Conservation (phyloP, 2,888 invertebrate genomes). For the Ecliptopera silaceata region DNA sequence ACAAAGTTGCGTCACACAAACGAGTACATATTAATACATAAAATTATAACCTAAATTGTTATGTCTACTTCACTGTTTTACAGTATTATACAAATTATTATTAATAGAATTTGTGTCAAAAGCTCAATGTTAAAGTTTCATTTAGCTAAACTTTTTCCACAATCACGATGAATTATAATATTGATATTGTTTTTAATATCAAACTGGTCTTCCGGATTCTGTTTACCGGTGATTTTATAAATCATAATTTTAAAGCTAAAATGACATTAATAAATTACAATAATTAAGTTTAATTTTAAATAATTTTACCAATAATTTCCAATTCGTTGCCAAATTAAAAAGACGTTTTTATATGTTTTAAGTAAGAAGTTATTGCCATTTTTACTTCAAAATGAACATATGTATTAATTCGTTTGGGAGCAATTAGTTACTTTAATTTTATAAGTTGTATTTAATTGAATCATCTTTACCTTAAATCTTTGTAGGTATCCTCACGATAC, state of each 20-base stretch:
- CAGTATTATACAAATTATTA: slow-evolving; percentile 68
- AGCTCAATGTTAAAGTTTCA: slow-evolving; percentile 66
- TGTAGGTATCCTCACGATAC: slow-evolving; percentile 5
- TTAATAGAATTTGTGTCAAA: slow-evolving; percentile 67
- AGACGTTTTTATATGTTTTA: slow-evolving; percentile 35
- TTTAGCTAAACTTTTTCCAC: slow-evolving; percentile 7
- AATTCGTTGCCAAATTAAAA: slow-evolving; percentile 39
- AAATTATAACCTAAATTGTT: slow-evolving; percentile 43
- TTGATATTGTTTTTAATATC: slow-evolving; percentile 17
- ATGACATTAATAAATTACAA: slow-evolving; percentile 24
- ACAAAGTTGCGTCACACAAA: slow-evolving; percentile 45
- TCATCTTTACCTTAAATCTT: slow-evolving; percentile 21
- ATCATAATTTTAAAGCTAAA: slow-evolving; percentile 22
- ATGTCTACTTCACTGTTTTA: slow-evolving; percentile 46
- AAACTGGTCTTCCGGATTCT: slow-evolving; percentile 53
- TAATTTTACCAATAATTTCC: slow-evolving; percentile 25
- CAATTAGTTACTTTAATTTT: slow-evolving; percentile 37
- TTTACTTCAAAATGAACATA: slow-evolving; percentile 44
- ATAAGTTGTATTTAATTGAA: slow-evolving; percentile 31
- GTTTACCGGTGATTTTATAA: slow-evolving; percentile 26
- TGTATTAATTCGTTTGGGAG: slow-evolving; percentile 40
- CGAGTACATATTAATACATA: slow-evolving; percentile 21
- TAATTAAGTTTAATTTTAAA: slow-evolving; percentile 21
- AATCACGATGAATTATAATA: neutral
- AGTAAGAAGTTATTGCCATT: slow-evolving; percentile 55